Conservation (phyloP, 2,888 invertebrate species). For the Eilema depressum region DNA sequence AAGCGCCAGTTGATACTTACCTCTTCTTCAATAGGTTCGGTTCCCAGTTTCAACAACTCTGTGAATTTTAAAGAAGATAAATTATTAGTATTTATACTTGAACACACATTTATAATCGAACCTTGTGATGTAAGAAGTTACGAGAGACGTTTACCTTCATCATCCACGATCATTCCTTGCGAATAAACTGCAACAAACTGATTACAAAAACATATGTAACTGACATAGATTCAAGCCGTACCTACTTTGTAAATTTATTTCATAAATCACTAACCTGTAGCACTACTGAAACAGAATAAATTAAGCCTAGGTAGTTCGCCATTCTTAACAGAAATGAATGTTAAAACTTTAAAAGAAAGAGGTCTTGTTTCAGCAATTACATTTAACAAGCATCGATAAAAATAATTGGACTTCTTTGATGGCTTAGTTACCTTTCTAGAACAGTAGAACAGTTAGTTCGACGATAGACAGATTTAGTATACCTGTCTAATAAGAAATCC, state of each 20-base stretch:
- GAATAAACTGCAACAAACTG: conserved; percentile 38
- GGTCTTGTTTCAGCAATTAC: conserved; percentile 17
- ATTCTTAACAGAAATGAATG: conserved; percentile 33
- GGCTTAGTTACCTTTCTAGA: background rate
- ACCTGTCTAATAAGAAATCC: no score
- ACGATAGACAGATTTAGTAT: background rate
- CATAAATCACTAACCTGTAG: conserved; percentile 35
- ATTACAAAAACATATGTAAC: conserved; percentile 17
- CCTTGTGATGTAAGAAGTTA: background rate
- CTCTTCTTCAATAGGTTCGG: conserved; percentile 74
- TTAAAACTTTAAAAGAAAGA: conserved; percentile 16
- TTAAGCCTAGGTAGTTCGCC: conserved; percentile 31
- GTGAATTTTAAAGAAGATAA: conserved; percentile 22
- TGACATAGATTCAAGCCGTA: background rate
- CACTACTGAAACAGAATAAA: conserved; percentile 31
- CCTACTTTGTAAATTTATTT: background rate
- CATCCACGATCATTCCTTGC: conserved; percentile 32
- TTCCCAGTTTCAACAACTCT: conserved; percentile 55
- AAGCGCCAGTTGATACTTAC: conserved; percentile 52
- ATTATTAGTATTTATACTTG: background rate
- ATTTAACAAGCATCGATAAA: conserved; percentile 34
- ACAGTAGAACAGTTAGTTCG: background rate
- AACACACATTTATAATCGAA: background rate
- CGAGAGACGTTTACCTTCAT: conserved; percentile 26
- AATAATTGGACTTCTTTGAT: conserved; percentile 32